Evolutionary conservation across 2,113 vertebrate genomes (phyloP), one percentile per base, ranked within the genome.

Genomic region (Silurus asotus): DNA sequence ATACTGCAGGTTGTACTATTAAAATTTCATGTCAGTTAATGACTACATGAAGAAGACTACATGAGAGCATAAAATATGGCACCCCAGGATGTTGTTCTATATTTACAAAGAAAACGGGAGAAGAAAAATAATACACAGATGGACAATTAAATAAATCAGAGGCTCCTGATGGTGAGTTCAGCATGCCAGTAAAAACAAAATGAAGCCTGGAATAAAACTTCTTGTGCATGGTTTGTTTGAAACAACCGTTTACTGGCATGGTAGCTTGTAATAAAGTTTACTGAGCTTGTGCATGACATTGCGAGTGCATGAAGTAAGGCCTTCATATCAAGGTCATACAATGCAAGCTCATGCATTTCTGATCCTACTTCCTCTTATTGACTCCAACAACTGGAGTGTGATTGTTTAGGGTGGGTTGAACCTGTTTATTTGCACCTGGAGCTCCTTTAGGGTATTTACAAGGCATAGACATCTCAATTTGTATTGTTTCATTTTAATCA

Each of bases 361-460:
- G 11, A 75, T 69, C 56, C 61, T 3, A 56, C 78, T 89, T 89
- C 87, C 81, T 88, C 67, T 80, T 76, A 87, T 89, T 89, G 72
- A 85, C 19, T 81, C 53, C 48, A 55, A 64, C 70, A 81, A 53
- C 62, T 78, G 19, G 15, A 56, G 49, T 53, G 25, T 86, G 86
- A 80, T 83, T 28, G n/a, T 13, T 1, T 1, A 70, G 25, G 70
- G 83, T 45, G 64, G 7, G 74, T 64, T 74, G 67, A 75, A 14
- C 48, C 2, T 25, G 56, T 79, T 82, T 10, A 74, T 37, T 65
- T 23, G 23, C 75, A 62, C 65, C 20, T 7, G 69, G 28, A 58
- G n/a, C 7, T 69, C 48, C n/a, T 82, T 77, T 70, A 59, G 62
- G 69, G 84, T 70, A 77, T 70, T 79, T 23, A 51, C 61, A 82